Evolutionary conservation across 2,888 invertebrate genomes (phyloP), one percentile per base, ranked within the genome.

Genomic region (Atrina japonica): DNA sequence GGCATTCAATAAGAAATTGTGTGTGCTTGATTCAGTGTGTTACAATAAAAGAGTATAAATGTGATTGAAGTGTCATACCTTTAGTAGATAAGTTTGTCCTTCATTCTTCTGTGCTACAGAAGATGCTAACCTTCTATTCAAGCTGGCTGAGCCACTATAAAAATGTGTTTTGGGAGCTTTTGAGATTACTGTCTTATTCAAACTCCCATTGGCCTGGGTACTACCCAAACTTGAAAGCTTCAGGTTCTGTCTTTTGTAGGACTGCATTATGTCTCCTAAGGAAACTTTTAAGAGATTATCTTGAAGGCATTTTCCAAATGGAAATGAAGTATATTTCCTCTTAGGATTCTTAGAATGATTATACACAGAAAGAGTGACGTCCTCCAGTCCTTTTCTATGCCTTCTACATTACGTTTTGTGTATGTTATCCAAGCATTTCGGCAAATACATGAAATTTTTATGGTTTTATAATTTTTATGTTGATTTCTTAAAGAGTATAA

Each of bases 131-230:
- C 65, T 23, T 3, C 18, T 3, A 25, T 55, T 55, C 27, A 65
- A 29, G 29, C 53, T 65, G 9, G 27, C 43, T n/a, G 65, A 55
- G 5, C 65, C 65, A 43, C 65, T 27, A n/a, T n/a, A n/a, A n/a
- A n/a, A n/a, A n/a, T n/a, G n/a, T 2, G 41, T 21, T 29, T 55
- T 53, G 16, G 65, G 53, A 0, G 55, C 65, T 55, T 65, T 65
- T 43, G 65, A 65, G 5, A 55, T 16, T 16, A 65, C 65, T 11
- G 55, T 55, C 16, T 65, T 65, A 23, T 65, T 65, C n/a, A 65
- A 55, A 29, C 56, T 47, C 16, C 56, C 56, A 29, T 66, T 66
- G 25, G 30, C 18, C 35, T 66, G 66, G 3, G 56, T 66, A 27
- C 56, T 66, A 11, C 47, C 61, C 30, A 61, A 18, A 14, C 14